These are phyloP conservation scores for Rhinolophus ferrumequinum DNA, from an alignment of 2,113 vertebrate genomes.

Conservation along the genomic window DNA sequence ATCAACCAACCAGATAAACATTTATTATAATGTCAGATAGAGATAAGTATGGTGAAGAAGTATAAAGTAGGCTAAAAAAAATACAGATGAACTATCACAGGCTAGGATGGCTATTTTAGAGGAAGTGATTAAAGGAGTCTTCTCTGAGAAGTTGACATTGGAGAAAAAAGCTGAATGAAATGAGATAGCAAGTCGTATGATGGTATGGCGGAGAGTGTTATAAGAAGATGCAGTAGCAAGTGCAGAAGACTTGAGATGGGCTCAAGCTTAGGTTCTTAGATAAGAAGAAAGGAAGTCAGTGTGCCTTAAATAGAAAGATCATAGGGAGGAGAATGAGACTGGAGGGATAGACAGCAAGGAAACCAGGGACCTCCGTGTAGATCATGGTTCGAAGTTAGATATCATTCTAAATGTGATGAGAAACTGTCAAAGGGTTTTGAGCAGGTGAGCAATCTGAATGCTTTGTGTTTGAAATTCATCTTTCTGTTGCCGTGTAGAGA, in stretches of 20 bases:
- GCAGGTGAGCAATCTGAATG: background rate
- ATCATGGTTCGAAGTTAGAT: background rate
- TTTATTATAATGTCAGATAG: background rate
- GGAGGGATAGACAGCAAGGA: background rate
- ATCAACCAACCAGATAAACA: background rate
- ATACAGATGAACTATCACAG: background rate
- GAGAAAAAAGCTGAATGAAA: background rate
- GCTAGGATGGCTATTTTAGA: background rate
- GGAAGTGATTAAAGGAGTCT: background rate
- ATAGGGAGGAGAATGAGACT: background rate
- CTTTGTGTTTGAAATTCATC: background rate
- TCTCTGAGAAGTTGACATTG: background rate
- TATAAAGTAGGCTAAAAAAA: background rate
- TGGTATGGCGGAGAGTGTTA: accelerated
- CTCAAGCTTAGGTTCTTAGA: background rate
- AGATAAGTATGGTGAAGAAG: background rate
- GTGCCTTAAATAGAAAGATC: background rate
- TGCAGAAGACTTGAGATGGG: background rate
- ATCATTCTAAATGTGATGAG: background rate
- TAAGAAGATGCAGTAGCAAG: background rate
- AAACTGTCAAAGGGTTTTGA: background rate
- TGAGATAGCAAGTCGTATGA: background rate
- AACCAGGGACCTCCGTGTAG: accelerated
- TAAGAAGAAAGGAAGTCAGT: background rate
- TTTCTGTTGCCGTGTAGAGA: background rate